Base-by-base conservation (phyloP, 2,797 vertebrate species). In the Clarias fuscus region DNA sequence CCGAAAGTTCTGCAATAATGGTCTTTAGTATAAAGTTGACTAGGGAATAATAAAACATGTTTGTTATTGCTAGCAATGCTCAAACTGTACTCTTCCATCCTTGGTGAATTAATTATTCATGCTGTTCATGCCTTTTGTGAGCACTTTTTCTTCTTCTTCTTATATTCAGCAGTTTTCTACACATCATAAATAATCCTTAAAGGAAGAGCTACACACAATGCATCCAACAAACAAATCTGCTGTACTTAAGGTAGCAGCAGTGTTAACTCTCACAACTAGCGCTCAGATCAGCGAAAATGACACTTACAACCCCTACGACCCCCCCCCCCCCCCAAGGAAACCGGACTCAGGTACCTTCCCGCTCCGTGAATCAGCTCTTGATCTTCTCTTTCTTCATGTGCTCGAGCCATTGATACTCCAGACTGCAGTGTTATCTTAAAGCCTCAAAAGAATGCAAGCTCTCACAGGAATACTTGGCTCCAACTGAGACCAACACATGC, bases 41-140 rank as follows among this genome's bases (percentile, higher is more conserved):
- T 58, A 82, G 64, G 58, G 85, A 88, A 84, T 72, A 82, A 89
- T 84, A 85, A 89, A 84, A 67, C 59, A 77, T 70, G 86, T 88
- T 86, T 87, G 85, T 82, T 82, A 86, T 87, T 88, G 73, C 83
- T 83, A 80, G 77, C 78, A 53, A 84, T 64, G 64, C 58, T 37
- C 48, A 65, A 79, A 65, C 78, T 91, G 92, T 91, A 94, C 90
- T 94, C 91, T 92, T 94, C 90, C 86, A 88, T 92, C 91, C 93
- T 93, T 84, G 80, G 82, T 84, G 88, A 77, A 87, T 95, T 94
- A 94, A 94, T 95, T 94, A 95, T 95, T 95, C 89, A 94, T 82
- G 72, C 88, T 94, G 94, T 95, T 95, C 89, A 94, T 76, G 72
- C 88, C 91, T 90, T 92, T 92, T 93, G 88, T 84, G 85, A 61